A percentile compares a stretch with the other conserved stretches of the same genome.
Conservation (phyloP, 2,797 vertebrate genomes). For the Silurus lanzhouensis region DNA sequence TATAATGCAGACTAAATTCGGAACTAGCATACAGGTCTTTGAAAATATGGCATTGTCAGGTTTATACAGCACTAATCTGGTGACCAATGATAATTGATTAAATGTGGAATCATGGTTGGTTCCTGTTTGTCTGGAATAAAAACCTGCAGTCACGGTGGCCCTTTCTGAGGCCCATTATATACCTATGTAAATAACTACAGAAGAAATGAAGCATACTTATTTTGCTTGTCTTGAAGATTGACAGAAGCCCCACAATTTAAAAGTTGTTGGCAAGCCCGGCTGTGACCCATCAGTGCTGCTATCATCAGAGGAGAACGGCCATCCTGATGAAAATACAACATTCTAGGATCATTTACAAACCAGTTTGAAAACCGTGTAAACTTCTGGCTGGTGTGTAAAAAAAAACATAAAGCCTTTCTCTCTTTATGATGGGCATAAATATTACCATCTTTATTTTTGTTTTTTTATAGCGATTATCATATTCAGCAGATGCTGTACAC, state of each 20-base stretch:
- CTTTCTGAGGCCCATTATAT: neutral
- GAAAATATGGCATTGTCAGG: neutral
- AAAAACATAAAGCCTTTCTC: neutral
- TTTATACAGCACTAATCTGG: neutral
- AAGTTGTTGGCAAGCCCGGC: slow-evolving; percentile 78
- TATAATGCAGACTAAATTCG: neutral
- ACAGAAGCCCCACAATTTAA: slow-evolving; percentile 78
- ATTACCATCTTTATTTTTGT: neutral
- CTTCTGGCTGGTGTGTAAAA: neutral
- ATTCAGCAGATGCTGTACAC: neutral
- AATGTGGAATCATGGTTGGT: neutral
- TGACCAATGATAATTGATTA: neutral
- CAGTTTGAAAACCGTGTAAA: neutral
- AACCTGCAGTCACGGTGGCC: neutral
- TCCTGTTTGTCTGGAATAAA: neutral
- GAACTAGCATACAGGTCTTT: too few relatives aligned
- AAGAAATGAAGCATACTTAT: slow-evolving; percentile 68
- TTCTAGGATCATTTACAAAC: neutral
- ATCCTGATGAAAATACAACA: slow-evolving; percentile 68
- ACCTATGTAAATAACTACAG: neutral
- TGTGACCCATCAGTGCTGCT: slow-evolving; percentile 83
- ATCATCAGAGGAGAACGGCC: slow-evolving; percentile 80
- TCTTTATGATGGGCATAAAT: neutral
- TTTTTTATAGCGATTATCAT: neutral
- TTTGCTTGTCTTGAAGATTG: slow-evolving; percentile 81